Evolutionary conservation across 1,140 invertebrate species (phyloP).

Genomic region (Zaprionus vittiger): DNA sequence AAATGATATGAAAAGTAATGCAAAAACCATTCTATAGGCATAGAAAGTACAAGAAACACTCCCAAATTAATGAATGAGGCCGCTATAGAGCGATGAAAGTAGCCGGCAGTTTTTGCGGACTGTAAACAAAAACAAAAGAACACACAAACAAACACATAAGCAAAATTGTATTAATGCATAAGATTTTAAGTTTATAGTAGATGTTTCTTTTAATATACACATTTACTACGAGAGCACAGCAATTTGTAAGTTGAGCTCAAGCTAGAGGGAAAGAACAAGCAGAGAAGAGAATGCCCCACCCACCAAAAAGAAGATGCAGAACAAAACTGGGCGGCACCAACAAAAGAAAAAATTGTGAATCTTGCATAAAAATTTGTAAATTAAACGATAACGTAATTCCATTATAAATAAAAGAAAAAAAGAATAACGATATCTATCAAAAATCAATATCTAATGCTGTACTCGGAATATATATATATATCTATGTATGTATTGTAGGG

Average conservation of each 20-base stretch:
- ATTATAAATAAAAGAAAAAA: conserved; percentile 73
- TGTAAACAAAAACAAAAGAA: conserved; percentile 23
- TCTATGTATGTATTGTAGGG: conserved; percentile 19
- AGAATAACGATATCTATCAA: conserved; percentile 19
- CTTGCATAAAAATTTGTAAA: conserved; percentile 72
- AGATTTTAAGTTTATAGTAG: conserved; percentile 79
- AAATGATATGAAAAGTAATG: conserved; percentile 10
- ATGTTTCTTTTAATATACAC: conserved; percentile 69
- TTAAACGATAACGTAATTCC: conserved; percentile 77
- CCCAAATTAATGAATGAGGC: neutral
- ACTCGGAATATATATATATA: conserved; percentile 8
- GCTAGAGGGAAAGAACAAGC: neutral
- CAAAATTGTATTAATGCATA: conserved; percentile 75
- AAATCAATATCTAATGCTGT: conserved; percentile 36
- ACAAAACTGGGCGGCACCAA: conserved; percentile 15
- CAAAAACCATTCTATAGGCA: conserved; percentile 27
- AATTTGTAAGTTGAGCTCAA: conserved; percentile 35
- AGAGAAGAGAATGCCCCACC: conserved; percentile 15
- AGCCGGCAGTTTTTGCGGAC: conserved; percentile 15
- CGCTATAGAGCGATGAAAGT: conserved; percentile 6
- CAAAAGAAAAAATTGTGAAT: conserved; percentile 41
- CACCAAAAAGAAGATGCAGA: conserved; percentile 14
- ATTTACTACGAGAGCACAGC: conserved; percentile 51
- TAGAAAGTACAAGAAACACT: conserved; percentile 21
- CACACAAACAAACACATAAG: conserved; percentile 50